A percentile compares a stretch with the other conserved stretches of the same genome.
Evolutionary conservation across 2,888 invertebrate genomes (phyloP).

Genomic region (Troides helena): DNA sequence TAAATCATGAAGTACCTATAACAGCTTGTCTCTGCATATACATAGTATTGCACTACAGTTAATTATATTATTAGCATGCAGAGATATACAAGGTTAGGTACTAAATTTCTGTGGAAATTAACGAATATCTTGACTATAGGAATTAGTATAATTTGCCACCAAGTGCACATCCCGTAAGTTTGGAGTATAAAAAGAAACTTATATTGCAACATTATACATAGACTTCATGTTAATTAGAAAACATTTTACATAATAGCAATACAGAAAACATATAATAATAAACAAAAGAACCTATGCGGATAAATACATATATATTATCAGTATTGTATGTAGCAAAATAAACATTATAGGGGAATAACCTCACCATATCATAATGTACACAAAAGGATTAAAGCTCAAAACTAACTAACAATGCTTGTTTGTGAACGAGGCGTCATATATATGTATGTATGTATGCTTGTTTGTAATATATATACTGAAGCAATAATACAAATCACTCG

Average conservation of each 20-base stretch:
- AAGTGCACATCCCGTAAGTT: no score
- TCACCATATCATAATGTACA: constrained; percentile 1
- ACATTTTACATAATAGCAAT: not conserved
- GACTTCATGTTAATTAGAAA: no score
- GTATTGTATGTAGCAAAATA: not conserved
- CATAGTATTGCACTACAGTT: no score
- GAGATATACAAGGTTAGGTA: no score
- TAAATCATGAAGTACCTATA: not conserved
- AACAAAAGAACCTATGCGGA: not conserved
- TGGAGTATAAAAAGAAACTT: no score
- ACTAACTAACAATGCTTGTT: not conserved
- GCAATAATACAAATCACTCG: not conserved
- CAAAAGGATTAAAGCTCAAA: not conserved
- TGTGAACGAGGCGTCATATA: no score
- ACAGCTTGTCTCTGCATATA: not conserved
- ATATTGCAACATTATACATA: no score
- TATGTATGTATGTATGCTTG: not conserved
- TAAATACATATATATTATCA: not conserved
- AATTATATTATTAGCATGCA: no score
- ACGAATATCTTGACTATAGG: no score
- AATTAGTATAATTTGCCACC: no score
- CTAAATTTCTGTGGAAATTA: no score
- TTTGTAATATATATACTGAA: not conserved
- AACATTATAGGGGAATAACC: not conserved
- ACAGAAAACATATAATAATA: no score